phyloP scores from a whole-genome alignment of 2,113 vertebrate species.

The Tupaia tana region DNA sequence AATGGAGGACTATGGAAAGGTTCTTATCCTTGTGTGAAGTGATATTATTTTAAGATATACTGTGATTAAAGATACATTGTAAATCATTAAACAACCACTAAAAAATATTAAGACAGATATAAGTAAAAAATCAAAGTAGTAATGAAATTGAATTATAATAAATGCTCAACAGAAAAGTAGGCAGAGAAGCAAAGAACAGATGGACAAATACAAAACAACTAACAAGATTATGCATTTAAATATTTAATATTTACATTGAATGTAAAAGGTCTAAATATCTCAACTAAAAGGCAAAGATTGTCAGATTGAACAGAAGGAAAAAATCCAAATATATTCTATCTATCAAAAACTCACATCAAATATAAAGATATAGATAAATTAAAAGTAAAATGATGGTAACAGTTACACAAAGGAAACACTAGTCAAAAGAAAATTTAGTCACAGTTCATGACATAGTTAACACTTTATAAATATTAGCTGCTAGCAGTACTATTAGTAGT shows the following conservation, averaged over 20 bases:
- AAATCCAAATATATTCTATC: not conserved
- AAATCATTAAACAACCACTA: not conserved
- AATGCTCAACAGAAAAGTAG: not conserved
- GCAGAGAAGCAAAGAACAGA: not conserved
- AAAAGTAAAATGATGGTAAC: not conserved
- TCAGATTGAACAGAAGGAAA: not conserved
- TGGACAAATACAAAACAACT: constrained; percentile 2
- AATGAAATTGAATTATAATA: not conserved
- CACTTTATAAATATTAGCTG: not conserved
- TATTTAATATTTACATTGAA: not conserved
- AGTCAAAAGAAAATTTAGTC: not conserved
- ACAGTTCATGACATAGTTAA: not conserved
- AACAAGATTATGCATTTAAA: not conserved
- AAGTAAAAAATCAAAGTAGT: not conserved
- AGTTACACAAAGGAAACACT: not conserved
- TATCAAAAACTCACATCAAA: not conserved
- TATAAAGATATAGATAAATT: not conserved
- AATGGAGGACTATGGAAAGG: not conserved
- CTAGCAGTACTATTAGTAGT: not conserved
- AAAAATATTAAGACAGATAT: not conserved
- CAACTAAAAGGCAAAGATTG: not conserved
- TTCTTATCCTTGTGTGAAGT: not conserved
- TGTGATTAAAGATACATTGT: not conserved
- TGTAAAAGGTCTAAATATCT: not conserved
- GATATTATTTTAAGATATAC: not conserved